Evolutionary conservation across 2,888 invertebrate genomes (phyloP), one percentile per base, ranked within the genome.

Genomic region (Drosophila crucigera): DNA sequence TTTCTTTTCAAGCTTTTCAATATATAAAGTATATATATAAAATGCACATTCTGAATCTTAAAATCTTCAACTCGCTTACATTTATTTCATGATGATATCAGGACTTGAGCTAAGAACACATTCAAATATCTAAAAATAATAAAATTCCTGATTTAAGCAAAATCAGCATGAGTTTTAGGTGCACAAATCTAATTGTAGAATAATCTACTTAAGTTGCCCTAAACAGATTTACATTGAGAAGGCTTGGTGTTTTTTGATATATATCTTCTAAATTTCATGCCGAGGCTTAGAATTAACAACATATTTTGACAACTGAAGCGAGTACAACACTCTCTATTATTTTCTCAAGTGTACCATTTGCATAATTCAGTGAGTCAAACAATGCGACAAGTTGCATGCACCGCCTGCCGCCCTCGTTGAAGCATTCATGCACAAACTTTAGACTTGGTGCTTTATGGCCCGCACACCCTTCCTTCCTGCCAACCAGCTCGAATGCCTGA

Each of bases 331-430:
- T 25, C 9, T 47, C 9, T 25, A 25, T 30, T 25, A 50, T 50
- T 56, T 30, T 39, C 3, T 30, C 19, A 30, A 39, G 39, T 56
- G 56, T 56, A 14, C 2, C 30, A 89, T 91, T 91, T 91, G 89
- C 91, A 91, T 89, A 89, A 89, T 89, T 90, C 78, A 78, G 76
- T 80, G 87, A 76, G 73, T 74, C 74, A 84, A 86, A 89, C 86
- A 90, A 86, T 90, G 87, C 78, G 89, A 86, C 89, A 89, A 81
- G 83, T 79, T 85, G 89, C 89, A 81, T 87, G 85, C 89, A 78
- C 85, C 84, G 89, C 84, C 85, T 84, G 79, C 35, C 72, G 69
- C 66, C 49, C 59, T 49, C 58, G 77, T 69, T 80, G 67, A 52
- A 39, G 80, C 77, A 80, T 80, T 80, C 77, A 80, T 77, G 80